phyloP scores from a whole-genome alignment of 2,797 vertebrate genomes.

The Chelon auratus region DNA sequence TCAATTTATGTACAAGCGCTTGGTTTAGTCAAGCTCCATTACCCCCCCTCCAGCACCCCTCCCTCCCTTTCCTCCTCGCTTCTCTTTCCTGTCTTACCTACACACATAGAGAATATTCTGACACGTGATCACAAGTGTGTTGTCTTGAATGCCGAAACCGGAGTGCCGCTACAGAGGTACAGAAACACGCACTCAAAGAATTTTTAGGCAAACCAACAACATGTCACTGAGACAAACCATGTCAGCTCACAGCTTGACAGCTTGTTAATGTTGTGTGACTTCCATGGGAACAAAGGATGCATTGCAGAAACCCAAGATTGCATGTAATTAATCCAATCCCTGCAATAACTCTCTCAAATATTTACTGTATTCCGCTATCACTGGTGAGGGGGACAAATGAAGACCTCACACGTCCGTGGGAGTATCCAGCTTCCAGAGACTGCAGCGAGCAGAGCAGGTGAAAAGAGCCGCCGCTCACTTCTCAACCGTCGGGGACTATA shows the following conservation, averaged over 20 bases:
- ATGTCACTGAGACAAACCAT: slow-evolving; percentile 68
- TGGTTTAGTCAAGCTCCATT: slow-evolving; percentile 78
- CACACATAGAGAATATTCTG: slow-evolving; percentile 2
- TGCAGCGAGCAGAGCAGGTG: slow-evolving; percentile 57
- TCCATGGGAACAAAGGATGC: slow-evolving; percentile 67
- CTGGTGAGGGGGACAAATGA: slow-evolving; percentile 61
- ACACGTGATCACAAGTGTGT: slow-evolving; percentile 8
- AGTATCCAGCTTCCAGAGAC: slow-evolving; percentile 32
- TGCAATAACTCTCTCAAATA: slow-evolving; percentile 78
- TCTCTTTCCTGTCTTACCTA: slow-evolving; percentile 26
- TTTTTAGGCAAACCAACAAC: slow-evolving; percentile 44
- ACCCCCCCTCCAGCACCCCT: slow-evolving; percentile 16
- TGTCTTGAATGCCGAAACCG: slow-evolving; percentile 12
- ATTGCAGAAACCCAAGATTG: slow-evolving; percentile 69
- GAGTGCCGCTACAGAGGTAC: slow-evolving; percentile 24
- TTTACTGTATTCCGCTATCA: slow-evolving; percentile 67
- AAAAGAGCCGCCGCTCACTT: slow-evolving; percentile 58
- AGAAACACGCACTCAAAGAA: slow-evolving; percentile 20
- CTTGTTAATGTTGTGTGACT: slow-evolving; percentile 78
- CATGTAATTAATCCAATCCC: slow-evolving; percentile 72
- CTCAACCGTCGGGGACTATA: slow-evolving; percentile 49
- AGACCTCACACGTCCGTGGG: slow-evolving; percentile 72
- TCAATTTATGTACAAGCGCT: slow-evolving; percentile 81
- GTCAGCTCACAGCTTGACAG: slow-evolving; percentile 74
- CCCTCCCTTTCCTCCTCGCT: slow-evolving; percentile 24